Conservation (phyloP, 2,888 invertebrate species). For the Rhodophaea formosa region DNA sequence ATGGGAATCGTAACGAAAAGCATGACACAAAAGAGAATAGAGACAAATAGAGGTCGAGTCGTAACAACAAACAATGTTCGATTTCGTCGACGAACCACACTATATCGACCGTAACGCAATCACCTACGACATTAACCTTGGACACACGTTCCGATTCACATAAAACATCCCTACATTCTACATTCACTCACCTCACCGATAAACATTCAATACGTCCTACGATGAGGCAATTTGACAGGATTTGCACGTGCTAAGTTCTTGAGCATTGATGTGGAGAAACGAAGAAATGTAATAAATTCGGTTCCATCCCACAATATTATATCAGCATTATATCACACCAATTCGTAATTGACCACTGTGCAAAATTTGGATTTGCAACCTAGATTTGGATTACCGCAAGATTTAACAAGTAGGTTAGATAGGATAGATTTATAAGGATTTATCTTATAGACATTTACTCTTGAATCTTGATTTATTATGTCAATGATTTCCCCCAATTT, state of each 20-base stretch:
- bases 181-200: conserved; percentile 2
- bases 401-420: neutral
- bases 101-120: conserved; percentile 52
- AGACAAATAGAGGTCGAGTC: conserved; percentile 15
- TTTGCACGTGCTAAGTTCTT: no score
- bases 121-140: conserved; percentile 54
- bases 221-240: no score
- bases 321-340: neutral
- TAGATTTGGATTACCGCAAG: neutral
- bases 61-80: conserved; percentile 13
- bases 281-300: no score
- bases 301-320: no score
- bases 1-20: neutral
- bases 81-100: conserved; percentile 20
- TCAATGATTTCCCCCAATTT: neutral
- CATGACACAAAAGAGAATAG: neutral
- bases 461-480: no score
- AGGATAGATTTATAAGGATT: no score
- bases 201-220: neutral
- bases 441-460: no score
- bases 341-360: neutral
- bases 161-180: conserved; percentile 33
- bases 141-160: conserved; percentile 55
- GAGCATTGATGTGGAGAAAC: no score
- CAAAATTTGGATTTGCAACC: neutral